These are phyloP conservation scores for Gallirallus australis DNA, from an alignment of 2,797 vertebrate genomes.

Conservation along the genomic window DNA sequence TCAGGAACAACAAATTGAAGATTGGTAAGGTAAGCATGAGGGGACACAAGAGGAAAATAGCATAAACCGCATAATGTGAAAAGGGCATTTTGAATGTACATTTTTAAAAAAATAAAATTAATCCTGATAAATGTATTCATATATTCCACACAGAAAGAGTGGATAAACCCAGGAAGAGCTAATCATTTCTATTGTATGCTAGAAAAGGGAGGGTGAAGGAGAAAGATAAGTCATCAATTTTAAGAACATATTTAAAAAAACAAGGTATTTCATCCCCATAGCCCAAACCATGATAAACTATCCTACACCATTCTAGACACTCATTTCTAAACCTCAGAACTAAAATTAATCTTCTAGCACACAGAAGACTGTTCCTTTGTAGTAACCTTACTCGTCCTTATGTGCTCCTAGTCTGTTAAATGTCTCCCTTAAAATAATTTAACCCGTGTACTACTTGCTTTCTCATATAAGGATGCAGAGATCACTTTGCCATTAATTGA, in stretches of 20 bases:
- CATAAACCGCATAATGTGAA: neutral
- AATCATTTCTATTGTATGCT: neutral
- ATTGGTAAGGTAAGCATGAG: neutral
- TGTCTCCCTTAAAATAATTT: neutral
- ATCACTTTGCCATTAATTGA: neutral
- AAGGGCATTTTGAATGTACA: neutral
- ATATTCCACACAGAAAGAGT: neutral
- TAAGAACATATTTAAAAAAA: neutral
- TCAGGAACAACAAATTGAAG: neutral
- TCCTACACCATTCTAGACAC: neutral
- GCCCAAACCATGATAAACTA: neutral
- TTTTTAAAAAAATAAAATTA: neutral
- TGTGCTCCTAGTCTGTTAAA: neutral
- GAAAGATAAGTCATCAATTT: neutral
- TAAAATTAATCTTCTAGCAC: neutral
- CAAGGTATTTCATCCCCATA: neutral
- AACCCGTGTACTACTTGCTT: neutral
- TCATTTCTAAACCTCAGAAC: neutral
- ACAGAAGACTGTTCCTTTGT: rapidly evolving
- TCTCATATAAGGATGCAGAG: neutral
- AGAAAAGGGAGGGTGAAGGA: neutral
- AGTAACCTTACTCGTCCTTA: neutral
- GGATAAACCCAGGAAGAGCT: neutral
- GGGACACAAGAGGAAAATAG: neutral
- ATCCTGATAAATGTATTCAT: neutral